A percentile compares a stretch with the other conserved stretches of the same genome.
These are phyloP conservation scores for Hemichromis elongatus DNA, from an alignment of 2,113 vertebrate species.

Conservation along the genomic window DNA sequence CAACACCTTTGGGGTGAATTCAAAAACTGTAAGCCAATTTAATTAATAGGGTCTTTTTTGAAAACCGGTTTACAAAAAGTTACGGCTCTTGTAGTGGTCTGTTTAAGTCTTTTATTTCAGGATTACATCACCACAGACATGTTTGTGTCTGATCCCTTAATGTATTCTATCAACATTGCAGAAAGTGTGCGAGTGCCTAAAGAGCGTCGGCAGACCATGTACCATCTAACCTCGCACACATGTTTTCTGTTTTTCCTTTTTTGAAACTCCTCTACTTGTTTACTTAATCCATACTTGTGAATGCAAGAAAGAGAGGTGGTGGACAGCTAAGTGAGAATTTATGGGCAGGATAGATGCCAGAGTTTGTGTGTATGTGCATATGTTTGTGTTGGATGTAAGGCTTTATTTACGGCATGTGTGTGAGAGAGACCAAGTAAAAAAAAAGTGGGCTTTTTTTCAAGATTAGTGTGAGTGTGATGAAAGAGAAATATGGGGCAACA, in stretches of 20 bases:
- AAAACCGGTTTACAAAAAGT: neutral
- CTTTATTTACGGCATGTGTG: neutral
- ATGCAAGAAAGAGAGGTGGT: neutral
- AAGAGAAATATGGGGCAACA: neutral
- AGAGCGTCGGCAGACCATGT: neutral
- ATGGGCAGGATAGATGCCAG: neutral
- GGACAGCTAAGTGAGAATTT: neutral
- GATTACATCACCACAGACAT: neutral
- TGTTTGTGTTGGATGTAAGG: neutral
- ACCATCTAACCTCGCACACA: neutral
- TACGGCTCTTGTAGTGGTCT: neutral
- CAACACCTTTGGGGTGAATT: neutral
- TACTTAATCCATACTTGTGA: neutral
- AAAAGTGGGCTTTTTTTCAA: neutral
- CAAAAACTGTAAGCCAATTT: neutral
- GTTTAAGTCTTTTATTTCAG: neutral
- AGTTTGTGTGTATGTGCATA: neutral
- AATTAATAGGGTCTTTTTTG: neutral
- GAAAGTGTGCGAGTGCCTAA: neutral
- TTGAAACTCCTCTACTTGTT: neutral
- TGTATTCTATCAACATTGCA: neutral
- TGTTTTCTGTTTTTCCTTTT: neutral
- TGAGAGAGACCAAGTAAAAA: neutral
- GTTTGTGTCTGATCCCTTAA: neutral
- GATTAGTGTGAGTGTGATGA: neutral